Evolutionary conservation across 2,113 vertebrate species (phyloP).

Genomic region (Pseudorasbora parva): DNA sequence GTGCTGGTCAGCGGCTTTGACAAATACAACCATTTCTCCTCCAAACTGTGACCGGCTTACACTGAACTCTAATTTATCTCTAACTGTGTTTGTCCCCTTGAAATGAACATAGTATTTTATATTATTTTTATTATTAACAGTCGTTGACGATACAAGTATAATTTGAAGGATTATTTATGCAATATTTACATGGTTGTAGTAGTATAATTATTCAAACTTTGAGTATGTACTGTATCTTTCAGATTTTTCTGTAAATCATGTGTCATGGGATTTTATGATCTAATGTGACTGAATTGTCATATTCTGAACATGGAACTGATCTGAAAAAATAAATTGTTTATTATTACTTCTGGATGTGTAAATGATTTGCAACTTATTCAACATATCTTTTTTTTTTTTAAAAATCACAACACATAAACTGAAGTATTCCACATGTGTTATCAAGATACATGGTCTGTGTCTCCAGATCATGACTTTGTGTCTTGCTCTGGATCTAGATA

Average conservation of each 20-base stretch:
- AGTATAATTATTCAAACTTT: background rate
- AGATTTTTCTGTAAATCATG: background rate
- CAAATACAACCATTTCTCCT: constrained; percentile 73
- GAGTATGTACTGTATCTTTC: background rate
- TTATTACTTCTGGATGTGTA: background rate
- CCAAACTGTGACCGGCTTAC: constrained; percentile 8
- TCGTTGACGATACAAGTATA: background rate
- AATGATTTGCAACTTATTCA: background rate
- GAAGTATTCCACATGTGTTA: background rate
- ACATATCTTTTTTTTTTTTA: background rate
- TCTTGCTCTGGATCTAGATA: background rate
- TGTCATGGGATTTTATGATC: background rate
- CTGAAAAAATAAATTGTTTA: constrained; percentile 30
- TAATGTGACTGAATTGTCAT: background rate
- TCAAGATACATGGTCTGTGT: background rate
- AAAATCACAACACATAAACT: background rate
- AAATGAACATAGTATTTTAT: background rate
- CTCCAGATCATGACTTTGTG: background rate
- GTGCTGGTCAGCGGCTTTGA: constrained; percentile 71
- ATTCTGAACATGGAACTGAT: background rate
- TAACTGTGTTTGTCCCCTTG: background rate
- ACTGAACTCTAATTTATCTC: background rate
- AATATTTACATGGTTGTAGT: background rate
- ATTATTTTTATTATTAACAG: background rate
- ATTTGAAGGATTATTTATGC: background rate